Conservation (phyloP, 2,113 vertebrate species). For the Pristiophorus japonicus region DNA sequence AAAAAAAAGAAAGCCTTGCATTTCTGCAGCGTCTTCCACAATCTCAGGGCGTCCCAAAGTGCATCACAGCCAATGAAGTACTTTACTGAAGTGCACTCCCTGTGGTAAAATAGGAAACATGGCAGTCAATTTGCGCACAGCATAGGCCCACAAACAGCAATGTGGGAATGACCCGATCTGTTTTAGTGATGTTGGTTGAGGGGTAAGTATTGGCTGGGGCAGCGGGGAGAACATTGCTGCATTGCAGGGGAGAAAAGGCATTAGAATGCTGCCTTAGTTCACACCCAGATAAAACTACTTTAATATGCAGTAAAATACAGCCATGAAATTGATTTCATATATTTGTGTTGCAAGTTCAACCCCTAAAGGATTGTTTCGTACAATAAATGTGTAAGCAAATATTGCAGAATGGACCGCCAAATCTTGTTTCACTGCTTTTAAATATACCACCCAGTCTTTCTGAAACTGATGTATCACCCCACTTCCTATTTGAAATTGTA, state of each 20-base stretch:
- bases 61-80: no score
- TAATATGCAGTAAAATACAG: background rate
- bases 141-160: no score
- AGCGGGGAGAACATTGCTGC: no score
- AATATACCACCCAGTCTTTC: background rate
- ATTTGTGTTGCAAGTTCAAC: background rate
- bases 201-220: no score
- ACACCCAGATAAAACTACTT: background rate
- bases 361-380: background rate
- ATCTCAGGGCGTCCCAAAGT: no score
- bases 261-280: background rate
- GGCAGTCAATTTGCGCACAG: no score
- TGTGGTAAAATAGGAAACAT: no score
- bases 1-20: no score
- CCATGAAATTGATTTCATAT: background rate
- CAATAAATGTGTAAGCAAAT: background rate
- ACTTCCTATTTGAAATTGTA: background rate
- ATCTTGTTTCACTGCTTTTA: background rate
- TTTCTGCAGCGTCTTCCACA: no score
- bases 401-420: background rate
- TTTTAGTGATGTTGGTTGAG: no score
- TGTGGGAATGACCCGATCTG: no score
- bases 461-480: background rate
- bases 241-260: background rate
- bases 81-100: no score